Percentiles rank a stretch among this genome's conserved stretches.
phyloP scores from a whole-genome alignment of 2,888 invertebrate species.

The Caenorhabditis sp. region DNA sequence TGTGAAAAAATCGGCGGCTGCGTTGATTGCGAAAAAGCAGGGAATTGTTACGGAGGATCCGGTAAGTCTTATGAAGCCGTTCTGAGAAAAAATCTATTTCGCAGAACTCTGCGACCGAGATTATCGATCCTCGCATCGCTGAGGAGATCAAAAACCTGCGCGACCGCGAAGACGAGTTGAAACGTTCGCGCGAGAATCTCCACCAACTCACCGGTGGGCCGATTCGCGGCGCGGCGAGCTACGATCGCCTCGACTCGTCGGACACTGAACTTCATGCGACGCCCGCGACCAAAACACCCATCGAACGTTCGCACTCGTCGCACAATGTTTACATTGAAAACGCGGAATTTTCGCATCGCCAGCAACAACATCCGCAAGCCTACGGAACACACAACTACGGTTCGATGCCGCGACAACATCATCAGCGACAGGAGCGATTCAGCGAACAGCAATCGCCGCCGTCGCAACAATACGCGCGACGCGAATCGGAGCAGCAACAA shows the following conservation, averaged over 20 bases:
- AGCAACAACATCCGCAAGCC: background rate
- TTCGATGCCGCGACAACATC: constrained; percentile 31
- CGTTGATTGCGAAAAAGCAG: constrained; percentile 56
- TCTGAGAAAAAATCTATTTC: background rate
- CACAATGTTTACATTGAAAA: constrained; percentile 35
- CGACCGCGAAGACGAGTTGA: constrained; percentile 74
- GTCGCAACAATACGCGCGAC: no score
- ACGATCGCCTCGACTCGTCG: constrained; percentile 46
- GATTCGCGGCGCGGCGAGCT: constrained; percentile 46
- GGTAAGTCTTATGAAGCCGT: background rate
- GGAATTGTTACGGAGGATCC: constrained; percentile 42
- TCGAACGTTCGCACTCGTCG: constrained; percentile 42
- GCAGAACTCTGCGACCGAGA: constrained; percentile 45
- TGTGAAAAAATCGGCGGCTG: constrained; percentile 60
- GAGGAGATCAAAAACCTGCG: constrained; percentile 74
- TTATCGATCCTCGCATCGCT: constrained; percentile 55
- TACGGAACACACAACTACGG: constrained; percentile 26
- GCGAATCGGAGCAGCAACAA: no score
- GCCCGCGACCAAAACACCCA: constrained; percentile 7
- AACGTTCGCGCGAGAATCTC: constrained; percentile 65
- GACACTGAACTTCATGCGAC: background rate
- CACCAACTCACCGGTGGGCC: constrained; percentile 35
- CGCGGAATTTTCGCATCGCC: constrained; percentile 11
- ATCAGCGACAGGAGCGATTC: constrained; percentile 9
- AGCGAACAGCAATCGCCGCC: no score